phyloP scores from a whole-genome alignment of 2,113 vertebrate genomes.

The Forbesichthys agassizii region DNA sequence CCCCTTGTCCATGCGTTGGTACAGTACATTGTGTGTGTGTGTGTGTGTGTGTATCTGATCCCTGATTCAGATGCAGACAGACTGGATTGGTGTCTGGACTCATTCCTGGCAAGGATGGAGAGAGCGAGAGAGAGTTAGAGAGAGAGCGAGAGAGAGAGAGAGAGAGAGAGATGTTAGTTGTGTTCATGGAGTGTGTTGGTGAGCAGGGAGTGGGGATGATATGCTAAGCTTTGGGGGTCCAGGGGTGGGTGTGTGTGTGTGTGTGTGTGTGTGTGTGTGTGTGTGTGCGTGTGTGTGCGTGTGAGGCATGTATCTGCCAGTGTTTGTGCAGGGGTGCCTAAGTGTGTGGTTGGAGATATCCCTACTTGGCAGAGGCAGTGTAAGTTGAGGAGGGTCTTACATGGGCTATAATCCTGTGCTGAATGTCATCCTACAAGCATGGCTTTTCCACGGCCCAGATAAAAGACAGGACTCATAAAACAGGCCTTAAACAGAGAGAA shows the following conservation, averaged over 20 bases:
- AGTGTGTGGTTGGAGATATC: slow-evolving; percentile 63
- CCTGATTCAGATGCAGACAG: slow-evolving; percentile 33
- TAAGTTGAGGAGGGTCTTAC: slow-evolving; percentile 86
- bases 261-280: slow-evolving; percentile 9
- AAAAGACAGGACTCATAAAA: slow-evolving; percentile 67
- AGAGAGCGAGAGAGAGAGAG: slow-evolving; percentile 1
- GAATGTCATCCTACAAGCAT: slow-evolving; percentile 83
- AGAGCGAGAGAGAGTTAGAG: neutral
- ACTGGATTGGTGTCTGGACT: slow-evolving; percentile 36
- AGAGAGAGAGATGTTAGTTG: slow-evolving; percentile 4
- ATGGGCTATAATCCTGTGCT: slow-evolving; percentile 82
- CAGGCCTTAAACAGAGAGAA: slow-evolving; percentile 4
- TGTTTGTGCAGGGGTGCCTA: slow-evolving; percentile 51
- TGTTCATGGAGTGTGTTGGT: neutral
- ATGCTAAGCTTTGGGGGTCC: slow-evolving; percentile 5
- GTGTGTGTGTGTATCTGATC: neutral
- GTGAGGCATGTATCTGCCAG: slow-evolving; percentile 22
- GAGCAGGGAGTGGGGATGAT: slow-evolving; percentile 12
- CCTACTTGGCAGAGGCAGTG: slow-evolving; percentile 76
- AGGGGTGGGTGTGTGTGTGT: slow-evolving; percentile 5
- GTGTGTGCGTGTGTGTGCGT: neutral
- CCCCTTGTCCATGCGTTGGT: neutral
- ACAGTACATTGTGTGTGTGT: slow-evolving; percentile 7
- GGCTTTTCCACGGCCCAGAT: slow-evolving; percentile 80
- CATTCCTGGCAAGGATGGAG: slow-evolving; percentile 28